phyloP scores from a whole-genome alignment of 1,140 invertebrate genomes.

The Drosophila teissieri region DNA sequence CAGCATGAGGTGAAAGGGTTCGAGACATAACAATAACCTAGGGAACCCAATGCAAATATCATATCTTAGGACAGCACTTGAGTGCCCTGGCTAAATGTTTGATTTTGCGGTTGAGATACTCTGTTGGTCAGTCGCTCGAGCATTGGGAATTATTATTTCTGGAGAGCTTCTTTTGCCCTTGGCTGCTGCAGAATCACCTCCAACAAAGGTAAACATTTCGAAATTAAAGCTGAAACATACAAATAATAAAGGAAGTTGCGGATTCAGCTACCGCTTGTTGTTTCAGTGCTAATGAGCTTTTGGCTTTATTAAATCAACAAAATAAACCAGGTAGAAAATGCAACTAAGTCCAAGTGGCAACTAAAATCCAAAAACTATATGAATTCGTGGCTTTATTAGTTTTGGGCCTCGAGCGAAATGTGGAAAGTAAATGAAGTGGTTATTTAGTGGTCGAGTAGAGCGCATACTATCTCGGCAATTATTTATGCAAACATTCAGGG shows the following conservation, averaged over 20 bases:
- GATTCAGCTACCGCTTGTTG: constrained; percentile 13
- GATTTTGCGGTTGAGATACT: neutral
- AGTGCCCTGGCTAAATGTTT: constrained; percentile 24
- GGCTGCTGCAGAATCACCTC: constrained; percentile 6
- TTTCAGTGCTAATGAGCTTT: constrained; percentile 47
- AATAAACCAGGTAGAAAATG: constrained; percentile 1
- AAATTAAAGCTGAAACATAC: constrained; percentile 21
- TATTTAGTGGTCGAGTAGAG: neutral
- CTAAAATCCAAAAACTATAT: constrained; percentile 12
- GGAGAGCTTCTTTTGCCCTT: neutral
- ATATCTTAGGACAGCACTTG: constrained; percentile 1
- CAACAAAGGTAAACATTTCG: constrained; percentile 38
- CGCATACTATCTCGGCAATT: constrained; percentile 8
- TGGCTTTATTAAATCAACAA: constrained; percentile 46
- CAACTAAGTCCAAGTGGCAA: neutral
- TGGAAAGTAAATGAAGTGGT: neutral
- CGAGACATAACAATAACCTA: constrained; percentile 8
- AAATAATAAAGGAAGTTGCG: constrained; percentile 8
- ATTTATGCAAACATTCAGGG: constrained; percentile 11
- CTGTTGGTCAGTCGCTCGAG: neutral
- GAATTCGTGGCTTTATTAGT: constrained; percentile 37
- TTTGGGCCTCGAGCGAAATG: constrained; percentile 10
- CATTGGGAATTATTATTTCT: neutral
- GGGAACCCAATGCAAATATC: constrained; percentile 43
- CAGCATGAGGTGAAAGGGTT: constrained; percentile 8